Evolutionary conservation across 2,888 invertebrate species (phyloP), one percentile per base, ranked within the genome.

Genomic region (Rotaria magnacalcarata): DNA sequence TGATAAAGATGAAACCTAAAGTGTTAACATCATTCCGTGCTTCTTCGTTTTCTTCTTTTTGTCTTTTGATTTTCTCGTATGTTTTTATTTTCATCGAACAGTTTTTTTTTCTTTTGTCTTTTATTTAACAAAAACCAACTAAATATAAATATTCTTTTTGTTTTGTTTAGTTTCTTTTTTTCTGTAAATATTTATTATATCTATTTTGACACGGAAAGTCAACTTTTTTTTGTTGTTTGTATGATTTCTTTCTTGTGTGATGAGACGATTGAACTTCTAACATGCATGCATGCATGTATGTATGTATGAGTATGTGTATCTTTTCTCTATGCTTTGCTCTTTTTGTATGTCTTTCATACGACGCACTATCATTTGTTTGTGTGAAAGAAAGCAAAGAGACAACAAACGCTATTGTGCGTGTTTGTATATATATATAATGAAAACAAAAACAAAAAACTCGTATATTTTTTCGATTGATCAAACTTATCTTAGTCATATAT

Each of bases 11-110:
- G 67, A 67, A 41, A 67, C 16, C 27, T 27, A 67, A 67, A 67
- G 67, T 34, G 67, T 67, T 34, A 34, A 41, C 19, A 67, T 34
- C 67, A 67, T 67, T 67, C 67, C 67, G 67, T 67, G 67, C 34
- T 67, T 67, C 67, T 67, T 67, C 34, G 27, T 67, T 27, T 67
- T 50, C 50, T 50, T 67, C 67, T 34, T 34, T 34, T 34, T 34
- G 34, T 34, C 34, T 34, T 34, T 67, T 34, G 67, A 34, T 27
- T 21, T 56, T 56, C 24, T 56, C 56, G 21, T 56, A 56, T 56
- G 56, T 56, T 67, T 67, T 67, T 67, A 67, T 67, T 67, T 67
- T 67, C 67, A 67, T 67, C 67, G 67, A 67, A 67, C 67, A 67
- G 67, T 67, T 67, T 34, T 41, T 34, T 14, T 67, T 67, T 50